These are phyloP conservation scores for Sminthurides bifidus DNA, from an alignment of 1,140 invertebrate species.

Conservation along the genomic window DNA sequence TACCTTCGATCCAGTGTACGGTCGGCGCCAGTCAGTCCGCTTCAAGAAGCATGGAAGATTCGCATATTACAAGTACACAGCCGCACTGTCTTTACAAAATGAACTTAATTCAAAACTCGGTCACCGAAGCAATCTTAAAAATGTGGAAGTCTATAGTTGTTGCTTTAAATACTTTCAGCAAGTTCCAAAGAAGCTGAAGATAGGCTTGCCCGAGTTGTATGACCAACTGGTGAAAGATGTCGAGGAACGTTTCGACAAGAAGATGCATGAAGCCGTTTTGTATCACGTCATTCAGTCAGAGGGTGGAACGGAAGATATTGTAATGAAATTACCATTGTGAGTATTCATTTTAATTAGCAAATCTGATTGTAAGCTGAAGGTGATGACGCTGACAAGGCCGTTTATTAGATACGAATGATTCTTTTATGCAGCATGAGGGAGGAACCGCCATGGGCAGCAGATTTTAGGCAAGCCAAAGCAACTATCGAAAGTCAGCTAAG, in stretches of 20 bases:
- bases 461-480: background rate
- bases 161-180: constrained; percentile 2
- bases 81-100: background rate
- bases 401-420: background rate
- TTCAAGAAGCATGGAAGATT: constrained; percentile 15
- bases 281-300: constrained; percentile 22
- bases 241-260: constrained; percentile 12
- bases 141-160: background rate
- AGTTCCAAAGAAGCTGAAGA: constrained; percentile 7
- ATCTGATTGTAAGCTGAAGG: background rate
- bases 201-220: constrained; percentile 9
- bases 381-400: background rate
- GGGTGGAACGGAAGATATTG: constrained; percentile 7
- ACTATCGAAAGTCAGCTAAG: constrained; percentile 6
- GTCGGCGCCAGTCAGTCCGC: constrained; percentile 17
- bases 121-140: background rate
- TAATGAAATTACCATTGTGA: constrained; percentile 22
- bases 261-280: constrained; percentile 18
- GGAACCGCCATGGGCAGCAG: constrained; percentile 18
- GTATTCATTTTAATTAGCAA: constrained; percentile 1
- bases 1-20: constrained; percentile 23
- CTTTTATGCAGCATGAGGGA: constrained; percentile 3
- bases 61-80: constrained; percentile 16
- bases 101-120: background rate
- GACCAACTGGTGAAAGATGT: constrained; percentile 14